Evolutionary conservation across 2,888 invertebrate genomes (phyloP), one percentile per base, ranked within the genome.

Genomic region (Galerucella calmariensis): DNA sequence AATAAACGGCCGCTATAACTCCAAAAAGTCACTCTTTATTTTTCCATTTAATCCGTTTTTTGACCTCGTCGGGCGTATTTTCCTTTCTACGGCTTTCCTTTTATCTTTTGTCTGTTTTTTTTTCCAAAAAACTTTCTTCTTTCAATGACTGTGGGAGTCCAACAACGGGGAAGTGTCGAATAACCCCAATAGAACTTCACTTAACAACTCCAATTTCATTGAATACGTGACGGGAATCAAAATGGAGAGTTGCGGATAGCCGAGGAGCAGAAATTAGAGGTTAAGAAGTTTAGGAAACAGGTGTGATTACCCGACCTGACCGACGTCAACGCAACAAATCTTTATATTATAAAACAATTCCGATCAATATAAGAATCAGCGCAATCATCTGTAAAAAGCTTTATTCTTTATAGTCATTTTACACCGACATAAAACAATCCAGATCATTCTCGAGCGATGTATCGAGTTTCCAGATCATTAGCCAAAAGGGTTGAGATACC

Each of bases 131-230:
- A 67, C 20, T 67, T 67, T 44, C 67, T 56, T 69, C 69, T 68
- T 72, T 66, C 59, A 72, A 66, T 66, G 56, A 56, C 51, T 51
- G 51, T 53, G 44, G 16, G 48, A 35, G 53, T 41, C 56, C 27
- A 79, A 71, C 79, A 79, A 71, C 79, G 44, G 20, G 46, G 80
- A 82, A 83, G 84, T 84, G 84, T 84, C 84, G 84, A 84, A 84
- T 85, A 83, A 85, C 84, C 83, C 82, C 84, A 84, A 85, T 85
- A 84, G 84, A 84, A 85, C 82, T 85, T 85, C 85, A 85, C 85
- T 85, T 85, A 85, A 84, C 85, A 84, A 84, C 85, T 85, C 84
- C 84, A 83, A 84, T 85, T 84, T 85, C 85, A 85, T 85, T 85
- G 85, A 85, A 85, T 84, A 85, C 85, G 85, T 85, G 85, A 44